Evolutionary conservation across 1,140 invertebrate species (phyloP).

Genomic region (Rhopalosiphum padi): DNA sequence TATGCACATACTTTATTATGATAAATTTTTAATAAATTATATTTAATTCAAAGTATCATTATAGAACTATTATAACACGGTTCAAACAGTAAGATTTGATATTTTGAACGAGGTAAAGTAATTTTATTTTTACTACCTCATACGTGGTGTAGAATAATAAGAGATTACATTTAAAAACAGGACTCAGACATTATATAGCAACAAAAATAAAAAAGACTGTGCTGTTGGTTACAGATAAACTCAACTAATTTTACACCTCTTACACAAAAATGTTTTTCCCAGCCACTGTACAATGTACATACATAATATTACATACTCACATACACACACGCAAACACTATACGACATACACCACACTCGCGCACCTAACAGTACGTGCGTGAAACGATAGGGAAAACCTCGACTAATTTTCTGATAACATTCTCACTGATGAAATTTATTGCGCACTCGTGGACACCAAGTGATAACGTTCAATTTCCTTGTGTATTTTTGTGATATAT

Average conservation of each 20-base stretch:
- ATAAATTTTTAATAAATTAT: neutral
- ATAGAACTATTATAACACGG: neutral
- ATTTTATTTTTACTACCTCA: neutral
- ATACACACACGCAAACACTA: too few species aligned
- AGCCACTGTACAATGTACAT: neutral
- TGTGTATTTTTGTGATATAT: constrained; percentile 35
- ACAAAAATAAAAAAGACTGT: neutral
- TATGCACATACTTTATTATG: neutral
- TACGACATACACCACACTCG: too few species aligned
- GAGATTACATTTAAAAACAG: neutral
- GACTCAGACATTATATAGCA: neutral
- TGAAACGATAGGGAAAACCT: neutral
- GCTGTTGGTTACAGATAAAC: constrained; percentile 52
- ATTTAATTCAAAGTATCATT: neutral
- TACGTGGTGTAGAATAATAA: neutral
- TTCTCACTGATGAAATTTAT: constrained; percentile 40
- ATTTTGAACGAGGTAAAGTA: neutral
- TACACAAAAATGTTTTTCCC: constrained; percentile 50
- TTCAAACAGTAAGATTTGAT: neutral
- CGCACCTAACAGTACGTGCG: neutral
- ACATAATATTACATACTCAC: neutral
- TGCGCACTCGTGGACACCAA: constrained; percentile 27
- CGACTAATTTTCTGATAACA: constrained; percentile 56
- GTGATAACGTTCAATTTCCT: constrained; percentile 42
- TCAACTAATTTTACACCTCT: constrained; percentile 52